These are phyloP conservation scores for Drosophila bocqueti DNA, from an alignment of 1,140 invertebrate species.

Conservation along the genomic window DNA sequence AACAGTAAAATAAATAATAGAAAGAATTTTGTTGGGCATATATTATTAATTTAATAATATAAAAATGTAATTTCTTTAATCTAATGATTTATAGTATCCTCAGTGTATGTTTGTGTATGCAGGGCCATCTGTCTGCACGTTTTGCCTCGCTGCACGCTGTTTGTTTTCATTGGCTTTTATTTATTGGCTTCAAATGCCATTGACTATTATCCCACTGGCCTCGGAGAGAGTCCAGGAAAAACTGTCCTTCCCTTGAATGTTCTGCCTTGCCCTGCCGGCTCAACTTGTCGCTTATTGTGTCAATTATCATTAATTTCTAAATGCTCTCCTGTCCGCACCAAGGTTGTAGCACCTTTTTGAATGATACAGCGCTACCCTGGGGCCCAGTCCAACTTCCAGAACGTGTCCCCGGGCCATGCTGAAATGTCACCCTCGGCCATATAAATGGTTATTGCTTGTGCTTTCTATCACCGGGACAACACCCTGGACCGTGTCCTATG, in stretches of 20 bases:
- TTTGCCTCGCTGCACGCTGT: conserved; percentile 48
- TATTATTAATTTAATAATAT: not conserved
- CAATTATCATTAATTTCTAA: conserved; percentile 83
- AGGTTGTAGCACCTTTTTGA: conserved; percentile 70
- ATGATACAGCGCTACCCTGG: conserved; percentile 24
- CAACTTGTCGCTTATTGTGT: conserved; percentile 82
- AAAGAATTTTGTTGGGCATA: not conserved
- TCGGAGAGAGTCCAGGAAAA: conserved; percentile 21
- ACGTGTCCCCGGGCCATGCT: conserved; percentile 37
- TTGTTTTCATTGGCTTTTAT: conserved; percentile 77
- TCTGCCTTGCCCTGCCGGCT: conserved; percentile 35
- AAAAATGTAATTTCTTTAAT: too few species aligned
- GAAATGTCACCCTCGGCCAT: conserved; percentile 62
- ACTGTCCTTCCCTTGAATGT: conserved; percentile 11
- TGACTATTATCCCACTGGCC: conserved; percentile 62
- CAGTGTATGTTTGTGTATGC: conserved; percentile 15
- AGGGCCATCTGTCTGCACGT: conserved; percentile 42
- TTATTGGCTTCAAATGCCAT: conserved; percentile 80
- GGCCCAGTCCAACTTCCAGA: conserved; percentile 11
- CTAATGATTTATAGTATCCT: not conserved
- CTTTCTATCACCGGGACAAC: conserved; percentile 51
- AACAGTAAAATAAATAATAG: not conserved
- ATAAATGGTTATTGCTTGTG: conserved; percentile 79
- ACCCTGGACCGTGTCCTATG: conserved; percentile 28
- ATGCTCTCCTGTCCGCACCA: conserved; percentile 72